Evolutionary conservation across 1,140 invertebrate genomes (phyloP).

Genomic region (Ceratosolen solmsi): DNA sequence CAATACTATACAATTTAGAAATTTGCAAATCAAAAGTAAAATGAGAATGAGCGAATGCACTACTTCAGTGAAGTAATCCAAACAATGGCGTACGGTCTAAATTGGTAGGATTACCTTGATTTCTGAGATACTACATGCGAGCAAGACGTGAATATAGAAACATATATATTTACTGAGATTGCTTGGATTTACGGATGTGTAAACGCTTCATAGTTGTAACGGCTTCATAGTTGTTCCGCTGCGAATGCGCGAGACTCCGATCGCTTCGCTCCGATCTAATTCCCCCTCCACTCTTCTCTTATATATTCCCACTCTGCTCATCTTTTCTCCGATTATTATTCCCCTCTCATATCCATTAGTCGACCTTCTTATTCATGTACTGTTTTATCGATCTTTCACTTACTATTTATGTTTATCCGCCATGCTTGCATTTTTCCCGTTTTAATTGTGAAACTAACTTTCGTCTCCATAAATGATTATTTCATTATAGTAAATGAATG

Average conservation of each 20-base stretch:
- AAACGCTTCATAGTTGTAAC: constrained; percentile 53
- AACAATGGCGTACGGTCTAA: constrained; percentile 56
- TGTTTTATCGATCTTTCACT: constrained; percentile 12
- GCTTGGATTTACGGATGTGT: constrained; percentile 56
- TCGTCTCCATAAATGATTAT: not conserved
- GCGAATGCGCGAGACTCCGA: constrained; percentile 58
- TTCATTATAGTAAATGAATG: constrained; percentile 5
- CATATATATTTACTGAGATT: constrained; percentile 52
- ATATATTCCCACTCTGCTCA: no score
- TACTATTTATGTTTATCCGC: constrained; percentile 2
- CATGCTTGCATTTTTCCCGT: not conserved
- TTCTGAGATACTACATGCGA: constrained; percentile 19
- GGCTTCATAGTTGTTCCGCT: constrained; percentile 42
- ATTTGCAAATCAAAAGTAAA: constrained; percentile 40
- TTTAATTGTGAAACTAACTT: not conserved
- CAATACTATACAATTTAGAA: constrained; percentile 30
- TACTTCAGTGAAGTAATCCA: constrained; percentile 52
- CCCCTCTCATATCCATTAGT: constrained; percentile 7
- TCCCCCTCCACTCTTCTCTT: constrained; percentile 15
- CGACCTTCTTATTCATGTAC: constrained; percentile 12
- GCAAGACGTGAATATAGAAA: constrained; percentile 19
- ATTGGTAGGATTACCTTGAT: constrained; percentile 59
- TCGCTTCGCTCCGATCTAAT: constrained; percentile 50
- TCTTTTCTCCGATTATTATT: constrained; percentile 46
- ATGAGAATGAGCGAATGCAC: no score